phyloP scores from a whole-genome alignment of 2,888 invertebrate genomes.

The Trypoxylon attenuatum region DNA sequence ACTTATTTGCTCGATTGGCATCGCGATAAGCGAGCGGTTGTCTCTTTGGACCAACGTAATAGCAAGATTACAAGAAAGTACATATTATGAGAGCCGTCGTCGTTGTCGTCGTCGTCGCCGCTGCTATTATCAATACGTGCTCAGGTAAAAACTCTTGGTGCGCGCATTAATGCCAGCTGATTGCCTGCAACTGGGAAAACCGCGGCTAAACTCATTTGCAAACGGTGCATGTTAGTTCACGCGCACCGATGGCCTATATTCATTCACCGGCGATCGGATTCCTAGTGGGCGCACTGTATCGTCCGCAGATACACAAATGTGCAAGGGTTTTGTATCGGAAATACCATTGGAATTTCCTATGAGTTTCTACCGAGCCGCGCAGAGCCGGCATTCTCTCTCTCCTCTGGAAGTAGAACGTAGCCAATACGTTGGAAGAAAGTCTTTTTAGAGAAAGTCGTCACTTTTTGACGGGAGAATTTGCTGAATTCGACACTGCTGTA shows the following conservation, averaged over 20 bases:
- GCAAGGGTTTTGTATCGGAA: conserved; percentile 21
- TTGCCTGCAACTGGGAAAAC: conserved; percentile 24
- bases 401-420: conserved; percentile 47
- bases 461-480: no score
- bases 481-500: no score
- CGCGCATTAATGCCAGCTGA: conserved; percentile 5
- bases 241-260: not conserved
- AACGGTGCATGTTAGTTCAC: not conserved
- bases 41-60: not conserved
- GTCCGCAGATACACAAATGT: conserved; percentile 3
- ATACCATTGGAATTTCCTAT: conserved; percentile 46
- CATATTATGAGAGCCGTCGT: conserved; percentile 1
- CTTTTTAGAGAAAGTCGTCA: no score
- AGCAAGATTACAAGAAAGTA: conserved; percentile 1
- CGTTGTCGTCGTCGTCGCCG: not conserved
- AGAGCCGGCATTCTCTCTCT: no score
- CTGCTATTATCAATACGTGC: conserved; percentile 17
- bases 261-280: not conserved
- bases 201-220: conserved; percentile 16
- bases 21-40: no score
- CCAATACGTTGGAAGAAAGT: no score
- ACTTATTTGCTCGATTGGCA: no score
- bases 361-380: conserved; percentile 12
- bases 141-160: conserved; percentile 11
- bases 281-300: not conserved